A percentile compares a stretch with the other conserved stretches of the same genome.
Conservation (phyloP, 2,797 vertebrate species). For the Heterohyrax brucei region DNA sequence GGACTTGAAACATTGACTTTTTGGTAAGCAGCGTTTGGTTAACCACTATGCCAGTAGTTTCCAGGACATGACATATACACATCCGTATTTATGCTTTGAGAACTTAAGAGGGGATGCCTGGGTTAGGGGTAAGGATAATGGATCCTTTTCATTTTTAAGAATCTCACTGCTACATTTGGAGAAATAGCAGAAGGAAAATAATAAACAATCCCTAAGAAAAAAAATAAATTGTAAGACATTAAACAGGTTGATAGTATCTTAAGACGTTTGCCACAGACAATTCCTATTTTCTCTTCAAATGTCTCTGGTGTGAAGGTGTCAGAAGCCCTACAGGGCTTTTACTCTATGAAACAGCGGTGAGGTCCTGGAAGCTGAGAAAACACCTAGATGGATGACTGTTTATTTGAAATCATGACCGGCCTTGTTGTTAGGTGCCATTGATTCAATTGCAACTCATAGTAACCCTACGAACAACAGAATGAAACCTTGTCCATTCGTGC, state of each 20-base stretch:
- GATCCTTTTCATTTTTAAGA: constrained; percentile 65
- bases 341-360: constrained; percentile 1
- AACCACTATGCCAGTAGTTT: too few species aligned
- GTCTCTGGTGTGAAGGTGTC: constrained; percentile 62
- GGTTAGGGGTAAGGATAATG: neutral
- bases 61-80: neutral
- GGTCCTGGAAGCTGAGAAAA: constrained; percentile 57
- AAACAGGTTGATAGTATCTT: constrained; percentile 65
- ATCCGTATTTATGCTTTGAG: constrained; percentile 55
- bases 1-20: too few species aligned
- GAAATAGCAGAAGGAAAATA: constrained; percentile 72
- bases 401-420: neutral
- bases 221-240: constrained; percentile 69
- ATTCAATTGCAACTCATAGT: too few species aligned
- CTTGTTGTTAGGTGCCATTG: too few species aligned
- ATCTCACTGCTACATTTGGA: constrained; percentile 63
- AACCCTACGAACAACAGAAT: too few species aligned
- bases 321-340: constrained; percentile 36
- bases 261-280: constrained; percentile 39
- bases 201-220: constrained; percentile 71
- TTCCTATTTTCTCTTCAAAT: constrained; percentile 71
- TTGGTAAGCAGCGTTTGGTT: too few species aligned
- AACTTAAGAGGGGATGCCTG: neutral
- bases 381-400: neutral
- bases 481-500: too few species aligned